phyloP scores from a whole-genome alignment of 2,888 invertebrate species.

The Ypsolopha scabrella region DNA sequence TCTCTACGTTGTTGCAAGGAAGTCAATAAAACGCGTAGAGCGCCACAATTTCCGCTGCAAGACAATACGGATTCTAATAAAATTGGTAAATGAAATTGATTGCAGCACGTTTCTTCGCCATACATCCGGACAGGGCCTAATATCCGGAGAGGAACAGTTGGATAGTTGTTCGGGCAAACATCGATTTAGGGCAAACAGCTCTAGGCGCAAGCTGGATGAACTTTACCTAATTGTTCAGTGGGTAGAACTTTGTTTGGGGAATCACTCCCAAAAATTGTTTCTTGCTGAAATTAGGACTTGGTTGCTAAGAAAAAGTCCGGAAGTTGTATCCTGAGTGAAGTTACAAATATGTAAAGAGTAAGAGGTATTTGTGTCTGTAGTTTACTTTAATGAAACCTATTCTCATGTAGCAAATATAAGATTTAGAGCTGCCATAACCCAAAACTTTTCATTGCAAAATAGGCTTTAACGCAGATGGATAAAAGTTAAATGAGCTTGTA shows the following conservation, averaged over 20 bases:
- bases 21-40: neutral
- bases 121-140: slow-evolving; percentile 54
- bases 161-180: slow-evolving; percentile 41
- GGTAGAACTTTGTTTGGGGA: neutral
- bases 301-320: no score
- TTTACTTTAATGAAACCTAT: no score
- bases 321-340: no score
- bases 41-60: neutral
- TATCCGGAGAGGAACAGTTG: slow-evolving; percentile 54
- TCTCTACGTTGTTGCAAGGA: neutral
- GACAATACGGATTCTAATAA: slow-evolving; percentile 11
- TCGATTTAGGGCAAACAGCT: slow-evolving; percentile 44
- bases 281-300: neutral
- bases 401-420: no score
- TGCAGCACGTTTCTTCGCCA: slow-evolving; percentile 30
- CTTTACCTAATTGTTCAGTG: slow-evolving; percentile 43
- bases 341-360: no score
- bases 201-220: slow-evolving; percentile 33
- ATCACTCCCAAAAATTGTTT: slow-evolving; percentile 1
- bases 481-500: no score
- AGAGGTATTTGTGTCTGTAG: no score
- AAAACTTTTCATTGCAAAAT: no score
- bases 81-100: slow-evolving; percentile 27
- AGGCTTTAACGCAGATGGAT: no score
- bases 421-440: no score